These are phyloP conservation scores for Epinephelus moara DNA, from an alignment of 2,113 vertebrate species.

Conservation along the genomic window DNA sequence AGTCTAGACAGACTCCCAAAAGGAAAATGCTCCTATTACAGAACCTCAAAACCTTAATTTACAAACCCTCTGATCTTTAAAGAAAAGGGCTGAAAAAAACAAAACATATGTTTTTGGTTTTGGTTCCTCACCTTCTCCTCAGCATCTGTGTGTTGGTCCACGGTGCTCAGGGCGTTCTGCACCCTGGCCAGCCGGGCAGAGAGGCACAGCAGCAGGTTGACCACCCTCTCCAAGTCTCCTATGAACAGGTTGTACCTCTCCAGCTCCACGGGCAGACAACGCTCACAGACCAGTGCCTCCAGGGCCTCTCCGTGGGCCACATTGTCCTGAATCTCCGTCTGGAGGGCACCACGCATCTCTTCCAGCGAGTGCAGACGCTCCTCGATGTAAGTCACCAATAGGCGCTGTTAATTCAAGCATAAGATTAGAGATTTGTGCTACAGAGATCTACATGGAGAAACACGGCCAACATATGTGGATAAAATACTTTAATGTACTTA, in stretches of 20 bases:
- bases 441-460: neutral
- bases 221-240: conserved; percentile 93
- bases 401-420: conserved; percentile 78
- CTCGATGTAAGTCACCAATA: conserved; percentile 81
- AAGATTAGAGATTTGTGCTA: neutral
- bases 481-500: neutral
- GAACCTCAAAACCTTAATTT: neutral
- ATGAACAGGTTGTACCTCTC: conserved; percentile 92
- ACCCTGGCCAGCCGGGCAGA: conserved; percentile 92
- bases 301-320: conserved; percentile 64
- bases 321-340: conserved; percentile 77
- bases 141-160: conserved; percentile 82
- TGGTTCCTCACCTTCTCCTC: conserved; percentile 90
- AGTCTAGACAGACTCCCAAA: neutral
- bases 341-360: conserved; percentile 77
- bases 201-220: conserved; percentile 92
- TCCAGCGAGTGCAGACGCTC: conserved; percentile 80
- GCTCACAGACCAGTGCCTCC: conserved; percentile 75
- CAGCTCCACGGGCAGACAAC: conserved; percentile 87
- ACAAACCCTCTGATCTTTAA: neutral
- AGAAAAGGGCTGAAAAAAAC: too few relatives aligned
- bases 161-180: conserved; percentile 87
- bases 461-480: neutral
- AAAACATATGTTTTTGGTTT: too few relatives aligned
- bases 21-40: neutral